Conservation (phyloP, 2,888 invertebrate genomes). For the Cataglyphis altisquamis region DNA sequence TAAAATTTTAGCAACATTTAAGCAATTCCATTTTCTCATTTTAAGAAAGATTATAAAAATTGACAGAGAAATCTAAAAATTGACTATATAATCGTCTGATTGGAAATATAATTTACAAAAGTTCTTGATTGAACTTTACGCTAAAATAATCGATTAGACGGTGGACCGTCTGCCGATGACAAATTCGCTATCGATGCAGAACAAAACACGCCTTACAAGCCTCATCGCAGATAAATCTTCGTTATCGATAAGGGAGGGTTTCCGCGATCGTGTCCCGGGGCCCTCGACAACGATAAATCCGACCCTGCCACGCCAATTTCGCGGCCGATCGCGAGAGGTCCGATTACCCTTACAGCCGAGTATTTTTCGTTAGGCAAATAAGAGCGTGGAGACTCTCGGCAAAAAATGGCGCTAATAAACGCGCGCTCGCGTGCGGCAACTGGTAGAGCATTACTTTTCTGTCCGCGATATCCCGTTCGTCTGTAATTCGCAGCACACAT, state of each 20-base stretch:
- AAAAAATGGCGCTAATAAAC: conserved; percentile 53
- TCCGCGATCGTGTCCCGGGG: conserved; percentile 15
- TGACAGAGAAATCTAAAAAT: neutral
- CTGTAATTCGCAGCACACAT: conserved; percentile 26
- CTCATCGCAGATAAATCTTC: conserved; percentile 45
- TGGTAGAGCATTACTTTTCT: conserved; percentile 43
- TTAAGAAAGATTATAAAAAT: neutral
- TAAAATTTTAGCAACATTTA: neutral
- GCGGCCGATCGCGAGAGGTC: conserved; percentile 52
- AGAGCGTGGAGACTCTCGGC: conserved; percentile 28
- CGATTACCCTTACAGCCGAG: conserved; percentile 41
- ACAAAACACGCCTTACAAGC: conserved; percentile 31
- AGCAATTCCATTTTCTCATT: neutral
- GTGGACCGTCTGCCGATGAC: neutral
- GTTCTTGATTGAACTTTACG: neutral
- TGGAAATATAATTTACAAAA: neutral
- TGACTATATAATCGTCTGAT: neutral
- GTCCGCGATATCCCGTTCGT: conserved; percentile 34
- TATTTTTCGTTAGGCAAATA: conserved; percentile 56
- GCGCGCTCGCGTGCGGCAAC: conserved; percentile 5
- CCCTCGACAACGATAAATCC: conserved; percentile 41
- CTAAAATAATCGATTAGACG: neutral
- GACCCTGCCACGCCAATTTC: conserved; percentile 41
- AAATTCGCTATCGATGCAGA: conserved; percentile 14
- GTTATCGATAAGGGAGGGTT: conserved; percentile 33